A percentile compares a stretch with the other conserved stretches of the same genome.
phyloP scores from a whole-genome alignment of 2,797 vertebrate species.

The Propithecus perrieri region DNA sequence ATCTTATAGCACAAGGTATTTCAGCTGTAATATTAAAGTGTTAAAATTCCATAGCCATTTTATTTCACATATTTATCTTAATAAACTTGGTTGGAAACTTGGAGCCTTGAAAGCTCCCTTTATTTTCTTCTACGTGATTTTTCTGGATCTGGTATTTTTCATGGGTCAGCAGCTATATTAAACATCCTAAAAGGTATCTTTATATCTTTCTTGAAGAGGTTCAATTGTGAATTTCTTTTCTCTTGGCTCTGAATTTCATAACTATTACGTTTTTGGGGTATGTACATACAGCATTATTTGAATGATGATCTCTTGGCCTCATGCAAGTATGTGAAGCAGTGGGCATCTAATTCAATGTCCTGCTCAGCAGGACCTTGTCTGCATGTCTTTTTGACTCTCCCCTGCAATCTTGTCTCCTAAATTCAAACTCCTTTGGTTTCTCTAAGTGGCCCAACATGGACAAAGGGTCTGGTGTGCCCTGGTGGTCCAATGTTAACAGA shows the following conservation, averaged over 20 bases:
- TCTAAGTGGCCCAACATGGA: neutral
- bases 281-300: neutral
- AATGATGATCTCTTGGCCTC: neutral
- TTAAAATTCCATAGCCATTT: neutral
- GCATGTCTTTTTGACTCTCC: neutral
- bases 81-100: slow-evolving; percentile 11
- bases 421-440: slow-evolving; percentile 7
- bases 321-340: neutral
- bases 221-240: neutral
- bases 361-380: neutral
- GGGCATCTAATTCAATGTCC: neutral
- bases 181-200: neutral
- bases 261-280: neutral
- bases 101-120: neutral
- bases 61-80: slow-evolving; percentile 31
- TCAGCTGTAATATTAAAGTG: neutral
- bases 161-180: neutral
- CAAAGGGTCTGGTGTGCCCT: neutral
- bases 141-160: slow-evolving; percentile 13
- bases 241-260: slow-evolving; percentile 9
- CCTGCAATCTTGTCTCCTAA: neutral
- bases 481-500: neutral
- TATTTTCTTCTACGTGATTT: neutral
- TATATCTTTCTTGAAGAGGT: neutral
- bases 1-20: neutral